These are phyloP conservation scores for Drosophila pegasa DNA, from an alignment of 2,888 invertebrate species.

Conservation along the genomic window DNA sequence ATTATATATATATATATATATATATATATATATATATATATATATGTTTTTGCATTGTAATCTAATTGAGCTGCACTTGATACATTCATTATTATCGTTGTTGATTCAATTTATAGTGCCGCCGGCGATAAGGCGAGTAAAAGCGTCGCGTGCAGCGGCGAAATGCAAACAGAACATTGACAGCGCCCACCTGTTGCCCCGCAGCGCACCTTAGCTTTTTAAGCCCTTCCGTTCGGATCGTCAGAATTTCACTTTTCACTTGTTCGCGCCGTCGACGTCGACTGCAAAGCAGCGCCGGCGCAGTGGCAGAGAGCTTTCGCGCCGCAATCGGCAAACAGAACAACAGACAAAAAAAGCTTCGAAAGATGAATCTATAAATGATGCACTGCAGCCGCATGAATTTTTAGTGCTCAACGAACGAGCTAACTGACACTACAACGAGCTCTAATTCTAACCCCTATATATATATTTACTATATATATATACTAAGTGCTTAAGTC, in stretches of 20 bases:
- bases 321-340: slow-evolving; percentile 7
- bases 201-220: neutral
- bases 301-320: slow-evolving; percentile 60
- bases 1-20: neutral
- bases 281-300: slow-evolving; percentile 48
- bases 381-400: slow-evolving; percentile 40
- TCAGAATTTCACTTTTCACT: slow-evolving; percentile 54
- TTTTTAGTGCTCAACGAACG: slow-evolving; percentile 49
- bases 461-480: neutral
- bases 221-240: slow-evolving; percentile 46
- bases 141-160: slow-evolving; percentile 32
- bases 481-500: no score
- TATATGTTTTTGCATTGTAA: slow-evolving; percentile 1
- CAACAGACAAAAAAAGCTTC: slow-evolving; percentile 59
- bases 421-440: slow-evolving; percentile 16
- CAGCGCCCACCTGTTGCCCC: slow-evolving; percentile 6
- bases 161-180: slow-evolving; percentile 46
- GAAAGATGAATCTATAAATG: slow-evolving; percentile 60
- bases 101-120: slow-evolving; percentile 16
- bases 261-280: slow-evolving; percentile 18
- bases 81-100: slow-evolving; percentile 9
- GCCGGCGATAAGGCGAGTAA: slow-evolving; percentile 39
- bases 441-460: neutral
- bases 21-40: neutral
- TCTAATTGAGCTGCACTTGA: slow-evolving; percentile 19